Evolutionary conservation across 2,113 vertebrate genomes (phyloP), one percentile per base, ranked within the genome.

Genomic region (Macrotis lagotis): DNA sequence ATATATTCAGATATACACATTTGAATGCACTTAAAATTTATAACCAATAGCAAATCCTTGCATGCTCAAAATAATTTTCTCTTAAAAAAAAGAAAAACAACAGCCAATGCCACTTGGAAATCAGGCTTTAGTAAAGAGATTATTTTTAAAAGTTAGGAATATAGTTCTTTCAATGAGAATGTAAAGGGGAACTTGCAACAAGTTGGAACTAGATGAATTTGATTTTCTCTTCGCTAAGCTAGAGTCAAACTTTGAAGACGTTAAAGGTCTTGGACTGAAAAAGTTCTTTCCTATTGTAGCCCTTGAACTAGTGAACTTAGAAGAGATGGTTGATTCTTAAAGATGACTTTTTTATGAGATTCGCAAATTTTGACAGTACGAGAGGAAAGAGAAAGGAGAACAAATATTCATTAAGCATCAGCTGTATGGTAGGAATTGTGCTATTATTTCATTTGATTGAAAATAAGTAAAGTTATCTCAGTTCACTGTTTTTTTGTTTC

Each of bases 41-140:
- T 22, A 93, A 90, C 47, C 11, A 92, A 91, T 22, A 90, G 89
- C 90, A 93, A 96, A 89, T 48, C 93, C 92, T 92, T 92, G 19
- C 48, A 95, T 96, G 94, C 91, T 91, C 16, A 95, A 95, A 96
- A 47, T 90, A 91, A 50, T 90, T 94, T 96, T 96, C 50, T 93
- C 11, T n/a, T 91, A 90, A 48, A 91, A 83, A 83, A 55, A 51
- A 51, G 5, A 74, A 28, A 96, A 92, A 90, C 49, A 83, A 95
- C 90, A 1, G 16, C 52, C 90, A 89, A 93, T 92, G 51, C 44
- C 48, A 48, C 44, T 25, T 91, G 53, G 51, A 92, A 88, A 96
- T 50, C 26, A 92, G 24, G 3, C 50, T 9, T 90, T 92, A 31
- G 6, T 83, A 89, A 90, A 94, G 74, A 3, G 83, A 89, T 90